Evolutionary conservation across 2,888 invertebrate species (phyloP).

Genomic region (Polydrusus pterygomalis): DNA sequence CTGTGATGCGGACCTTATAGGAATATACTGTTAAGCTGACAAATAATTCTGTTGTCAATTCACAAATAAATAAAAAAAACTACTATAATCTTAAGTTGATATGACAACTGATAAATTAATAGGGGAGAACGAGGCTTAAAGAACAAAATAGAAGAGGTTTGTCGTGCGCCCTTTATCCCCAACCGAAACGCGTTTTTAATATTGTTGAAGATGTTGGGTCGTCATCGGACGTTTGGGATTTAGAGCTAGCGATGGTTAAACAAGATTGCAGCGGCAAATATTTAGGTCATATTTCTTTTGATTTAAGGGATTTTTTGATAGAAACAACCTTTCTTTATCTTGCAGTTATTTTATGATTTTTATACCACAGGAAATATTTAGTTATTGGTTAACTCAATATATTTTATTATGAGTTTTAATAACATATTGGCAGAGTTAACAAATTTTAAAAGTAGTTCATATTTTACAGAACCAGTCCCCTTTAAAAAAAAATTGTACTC

Average conservation of each 20-base stretch:
- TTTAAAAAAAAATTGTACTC: too few relatives aligned
- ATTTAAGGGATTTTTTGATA: conserved; percentile 12
- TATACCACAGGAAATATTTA: too few relatives aligned
- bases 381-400: too few relatives aligned
- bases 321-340: neutral
- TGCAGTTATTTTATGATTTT: neutral
- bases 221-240: conserved; percentile 37
- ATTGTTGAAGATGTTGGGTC: conserved; percentile 38
- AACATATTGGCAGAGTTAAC: too few relatives aligned
- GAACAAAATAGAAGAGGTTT: conserved; percentile 56
- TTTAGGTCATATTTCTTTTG: conserved; percentile 29
- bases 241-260: conserved; percentile 16
- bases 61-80: conserved; percentile 59
- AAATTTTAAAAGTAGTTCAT: too few relatives aligned
- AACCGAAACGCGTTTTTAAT: conserved; percentile 43
- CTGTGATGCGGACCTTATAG: too few relatives aligned
- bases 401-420: too few relatives aligned
- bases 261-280: conserved; percentile 22
- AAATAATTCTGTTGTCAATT: too few relatives aligned
- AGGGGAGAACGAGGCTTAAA: conserved; percentile 46
- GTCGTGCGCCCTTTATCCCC: conserved; percentile 48
- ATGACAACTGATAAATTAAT: conserved; percentile 64
- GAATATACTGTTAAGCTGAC: too few relatives aligned
- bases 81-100: conserved; percentile 62
- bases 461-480: too few relatives aligned